Base-by-base conservation (phyloP, 2,888 invertebrate genomes). In the Sclerodermus sp. region DNA sequence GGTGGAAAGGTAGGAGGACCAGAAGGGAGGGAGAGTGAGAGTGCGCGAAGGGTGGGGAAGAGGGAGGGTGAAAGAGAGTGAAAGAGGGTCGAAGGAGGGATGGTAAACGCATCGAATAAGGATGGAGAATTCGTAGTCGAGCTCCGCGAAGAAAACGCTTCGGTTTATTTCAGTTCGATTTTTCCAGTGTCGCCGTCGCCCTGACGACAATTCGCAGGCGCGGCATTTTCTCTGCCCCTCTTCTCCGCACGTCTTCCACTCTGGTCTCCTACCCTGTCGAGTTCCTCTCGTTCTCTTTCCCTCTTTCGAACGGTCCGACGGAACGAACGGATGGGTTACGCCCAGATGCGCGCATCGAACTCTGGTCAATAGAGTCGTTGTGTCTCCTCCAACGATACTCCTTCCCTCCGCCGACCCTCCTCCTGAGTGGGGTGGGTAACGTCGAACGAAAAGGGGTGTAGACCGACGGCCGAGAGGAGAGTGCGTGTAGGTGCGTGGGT, bases 291-390 rank as follows among this genome's bases (percentile, higher is more conserved):
- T 49, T 51, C 46, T 51, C 53, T 47, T 55, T 58, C 57, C 55
- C 49, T 40, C 57, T 52, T 58, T 51, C 56, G 51, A 47, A 49
- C 36, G 42, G 45, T 34, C 53, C 51, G 47, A 42, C 29, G 15
- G 62, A 62, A 57, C 58, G 61, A 69, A 66, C 70, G 71, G 76
- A 76, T 73, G 73, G 77, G 77, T 76, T 75, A 77, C 77, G 77
- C 77, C 77, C 77, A 77, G 77, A 77, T 77, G 77, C 77, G 77
- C 77, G 74, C 77, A 77, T 77, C 77, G 77, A 77, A 77, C 65
- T 66, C 77, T 76, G 77, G 77, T 77, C 77, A 77, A 77, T 77
- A 77, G 68, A 69, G 66, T 70, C 66, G 62, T 67, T 66, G 62
- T 66, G 62, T 67, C 66, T 67, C 64, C 59, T 64, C 55, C 45